Conservation (phyloP, 2,888 invertebrate genomes). For the Euplagia quadripunctaria region DNA sequence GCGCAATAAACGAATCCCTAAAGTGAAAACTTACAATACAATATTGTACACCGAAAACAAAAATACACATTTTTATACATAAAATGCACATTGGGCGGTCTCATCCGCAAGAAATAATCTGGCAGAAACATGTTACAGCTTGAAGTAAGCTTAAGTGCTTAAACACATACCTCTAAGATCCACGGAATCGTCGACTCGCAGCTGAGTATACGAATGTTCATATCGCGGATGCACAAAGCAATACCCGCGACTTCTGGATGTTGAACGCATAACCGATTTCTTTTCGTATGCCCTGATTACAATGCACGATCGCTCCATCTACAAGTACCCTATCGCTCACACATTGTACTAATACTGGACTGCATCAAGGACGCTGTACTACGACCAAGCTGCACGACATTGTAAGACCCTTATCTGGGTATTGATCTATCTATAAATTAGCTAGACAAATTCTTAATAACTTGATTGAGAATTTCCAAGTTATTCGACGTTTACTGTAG, state of each 20-base stretch:
- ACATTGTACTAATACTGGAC: neutral
- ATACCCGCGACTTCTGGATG: neutral
- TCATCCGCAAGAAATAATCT: neutral
- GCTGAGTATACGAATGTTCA: neutral
- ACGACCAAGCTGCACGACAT: neutral
- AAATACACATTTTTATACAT: conserved; percentile 1
- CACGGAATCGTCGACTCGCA: neutral
- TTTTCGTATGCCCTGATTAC: neutral
- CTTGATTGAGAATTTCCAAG: neutral
- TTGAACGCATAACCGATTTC: neutral
- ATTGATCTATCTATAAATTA: neutral
- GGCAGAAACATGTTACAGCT: neutral
- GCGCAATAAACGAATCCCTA: neutral
- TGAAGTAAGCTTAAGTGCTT: neutral
- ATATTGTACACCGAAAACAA: neutral
- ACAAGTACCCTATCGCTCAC: neutral
- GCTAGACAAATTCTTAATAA: neutral
- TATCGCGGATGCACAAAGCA: neutral
- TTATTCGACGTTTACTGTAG: neutral
- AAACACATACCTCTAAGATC: neutral
- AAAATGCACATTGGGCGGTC: neutral
- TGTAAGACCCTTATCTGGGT: neutral
- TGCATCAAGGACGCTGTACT: neutral
- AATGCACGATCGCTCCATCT: neutral
- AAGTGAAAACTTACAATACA: neutral